Base-by-base conservation (phyloP, 2,888 invertebrate species). In the Pheosia tremula region DNA sequence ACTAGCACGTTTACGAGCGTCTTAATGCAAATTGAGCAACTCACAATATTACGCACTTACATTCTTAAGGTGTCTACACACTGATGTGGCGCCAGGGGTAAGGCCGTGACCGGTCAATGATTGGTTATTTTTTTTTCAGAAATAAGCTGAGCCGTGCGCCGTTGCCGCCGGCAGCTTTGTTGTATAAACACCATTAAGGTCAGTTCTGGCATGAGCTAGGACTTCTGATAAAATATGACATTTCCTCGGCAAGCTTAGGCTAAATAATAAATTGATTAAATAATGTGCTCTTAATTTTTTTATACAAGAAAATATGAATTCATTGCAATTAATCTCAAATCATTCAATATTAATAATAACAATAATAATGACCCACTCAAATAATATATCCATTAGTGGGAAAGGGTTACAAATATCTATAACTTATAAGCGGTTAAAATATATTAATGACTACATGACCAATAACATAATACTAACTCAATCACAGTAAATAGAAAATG, bases 401-500 rank as follows among this genome's bases (percentile, higher is more conserved):
- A 60, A 64, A 56, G 57, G 56, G 9, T 66, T 73, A 67, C 56
- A 60, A 60, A 58, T 62, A 61, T 71, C 52, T 75, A 73, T 75
- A 79, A 80, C 72, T 73, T 71, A 80, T 72, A 81, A 71, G 71
- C 71, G 76, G 71, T 74, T 79, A 82, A 79, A 82, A 79, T 80
- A 79, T 78, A 74, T 75, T 77, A 79, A 77, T 79, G 79, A 82
- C 78, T 82, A 80, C 71, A 78, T 54, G 72, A 82, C 72, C 76
- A 79, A 81, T 81, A 84, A 82, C 74, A 78, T 83, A 89, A 87
- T 84, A 88, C 86, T 87, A 89, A 90, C 81, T 85, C 79, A 88
- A 92, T 92, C 92, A 91, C 92, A 91, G 91, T 86, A 86, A 84
- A 88, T 81, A 87, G 62, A 81, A 87, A 85, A 83, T 74, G 80